phyloP scores from a whole-genome alignment of 2,113 vertebrate genomes.

The Mormoops blainvillei region DNA sequence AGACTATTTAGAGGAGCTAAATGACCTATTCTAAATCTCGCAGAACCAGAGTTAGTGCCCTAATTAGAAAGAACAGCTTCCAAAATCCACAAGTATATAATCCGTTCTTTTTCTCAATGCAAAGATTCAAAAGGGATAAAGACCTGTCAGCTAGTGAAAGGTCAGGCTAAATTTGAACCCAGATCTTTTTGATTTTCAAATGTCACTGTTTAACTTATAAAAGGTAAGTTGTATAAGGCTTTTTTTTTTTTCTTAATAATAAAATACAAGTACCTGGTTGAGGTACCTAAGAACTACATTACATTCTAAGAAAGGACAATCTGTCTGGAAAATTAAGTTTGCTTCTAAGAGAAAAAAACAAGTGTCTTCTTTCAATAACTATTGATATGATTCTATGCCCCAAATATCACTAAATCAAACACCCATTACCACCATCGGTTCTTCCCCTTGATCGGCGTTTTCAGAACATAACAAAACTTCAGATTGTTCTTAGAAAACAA shows the following conservation, averaged over 20 bases:
- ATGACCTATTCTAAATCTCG: neutral
- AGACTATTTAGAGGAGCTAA: neutral
- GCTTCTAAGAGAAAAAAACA: neutral
- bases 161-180: neutral
- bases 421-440: neutral
- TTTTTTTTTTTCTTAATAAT: neutral
- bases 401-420: neutral
- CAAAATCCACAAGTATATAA: neutral
- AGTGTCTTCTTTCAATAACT: neutral
- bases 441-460: neutral
- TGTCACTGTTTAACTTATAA: neutral
- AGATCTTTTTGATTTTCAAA: neutral
- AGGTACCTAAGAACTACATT: neutral
- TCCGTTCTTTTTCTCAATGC: neutral
- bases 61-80: neutral
- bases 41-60: neutral
- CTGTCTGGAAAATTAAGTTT: neutral
- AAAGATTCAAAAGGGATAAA: neutral
- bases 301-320: neutral
- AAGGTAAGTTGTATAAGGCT: neutral
- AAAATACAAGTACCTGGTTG: neutral
- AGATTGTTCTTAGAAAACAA: slow-evolving; percentile 24
- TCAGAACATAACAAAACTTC: neutral
- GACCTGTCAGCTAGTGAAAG: neutral
- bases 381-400: neutral